A percentile compares a stretch with the other conserved stretches of the same genome.
Evolutionary conservation across 2,797 vertebrate species (phyloP).

Genomic region (Acanthurus lineatus): DNA sequence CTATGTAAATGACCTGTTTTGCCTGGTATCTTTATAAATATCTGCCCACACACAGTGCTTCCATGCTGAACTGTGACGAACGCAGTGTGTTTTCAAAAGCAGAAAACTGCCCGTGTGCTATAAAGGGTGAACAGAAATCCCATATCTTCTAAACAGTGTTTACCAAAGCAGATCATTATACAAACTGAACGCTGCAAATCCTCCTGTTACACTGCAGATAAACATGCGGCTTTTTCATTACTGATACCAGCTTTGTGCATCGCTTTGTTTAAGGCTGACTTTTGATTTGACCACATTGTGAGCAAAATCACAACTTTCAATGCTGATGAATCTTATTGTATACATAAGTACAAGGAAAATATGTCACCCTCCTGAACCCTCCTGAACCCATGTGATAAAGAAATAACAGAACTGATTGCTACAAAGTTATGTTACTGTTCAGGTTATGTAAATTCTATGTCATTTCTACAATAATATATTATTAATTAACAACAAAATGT

Average conservation of each 20-base stretch:
- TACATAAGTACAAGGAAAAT: not conserved
- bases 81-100: conserved; percentile 32
- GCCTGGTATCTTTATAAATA: conserved; percentile 37
- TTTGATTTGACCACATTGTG: not conserved
- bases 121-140: conserved; percentile 33
- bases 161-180: conserved; percentile 49
- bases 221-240: conserved; percentile 9
- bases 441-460: not conserved
- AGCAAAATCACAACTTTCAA: conserved; percentile 11
- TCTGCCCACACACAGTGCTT: conserved; percentile 13
- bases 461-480: not conserved
- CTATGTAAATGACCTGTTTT: conserved; percentile 42
- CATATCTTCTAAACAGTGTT: conserved; percentile 23
- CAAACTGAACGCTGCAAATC: conserved; percentile 22
- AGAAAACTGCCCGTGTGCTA: conserved; percentile 13
- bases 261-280: conserved; percentile 13
- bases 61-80: conserved; percentile 7
- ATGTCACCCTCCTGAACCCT: not conserved
- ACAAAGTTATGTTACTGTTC: not conserved
- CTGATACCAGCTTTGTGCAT: conserved; percentile 19
- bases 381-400: not conserved
- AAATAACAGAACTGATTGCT: not conserved
- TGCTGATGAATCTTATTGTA: not conserved
- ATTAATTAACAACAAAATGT: not conserved
- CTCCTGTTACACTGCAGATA: conserved; percentile 42